Base-by-base conservation (phyloP, 2,888 invertebrate genomes). In the Hirtodrosophila cameraria region DNA sequence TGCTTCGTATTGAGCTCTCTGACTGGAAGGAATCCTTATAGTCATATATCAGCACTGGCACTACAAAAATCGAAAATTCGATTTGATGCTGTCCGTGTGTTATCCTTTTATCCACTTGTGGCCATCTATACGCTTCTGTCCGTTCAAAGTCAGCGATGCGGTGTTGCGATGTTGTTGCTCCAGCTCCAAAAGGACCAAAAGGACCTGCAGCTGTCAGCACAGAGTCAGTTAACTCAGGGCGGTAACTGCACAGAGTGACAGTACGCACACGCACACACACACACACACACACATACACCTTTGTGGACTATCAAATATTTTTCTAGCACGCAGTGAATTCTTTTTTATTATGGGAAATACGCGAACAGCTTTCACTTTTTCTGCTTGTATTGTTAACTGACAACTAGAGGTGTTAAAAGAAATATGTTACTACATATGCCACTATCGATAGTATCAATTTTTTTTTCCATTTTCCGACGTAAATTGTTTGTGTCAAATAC, bases 141-240 rank as follows among this genome's bases (percentile, higher is more conserved):
- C 65, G 49, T 25, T 77, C 46, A 58, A 74, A 68, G 68, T 57
- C 60, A 61, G 20, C 49, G 45, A 30, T 70, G 71, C 6, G 6
- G 23, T 35, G 45, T 25, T 43, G 50, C 33, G 41, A 20, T 15
- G 41, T 30, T 58, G 30, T 25, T 43, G 12, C 35, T 13, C 0
- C 6, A n/a, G 15, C 8, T 20, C 27, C 20, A 25, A 33, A 49
- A 43, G 52, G 31, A 57, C 27, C 20, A 25, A 33, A 49, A 43
- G 52, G 31, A 57, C 39, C 55, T 71, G 72, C 57, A 49, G 55
- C 55, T 71, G 70, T 70, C 70, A 71, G 71, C 52, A 48, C 48
- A 61, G n/a, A n/a, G 43, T 64, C 50, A 55, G 50, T 55, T 57
- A 68, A 63, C 63, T 63, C 25, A 15, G 48, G 55, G 57, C 52